Evolutionary conservation across 2,888 invertebrate genomes (phyloP), one percentile per base, ranked within the genome.

Genomic region (Andrena haemorrhoa): DNA sequence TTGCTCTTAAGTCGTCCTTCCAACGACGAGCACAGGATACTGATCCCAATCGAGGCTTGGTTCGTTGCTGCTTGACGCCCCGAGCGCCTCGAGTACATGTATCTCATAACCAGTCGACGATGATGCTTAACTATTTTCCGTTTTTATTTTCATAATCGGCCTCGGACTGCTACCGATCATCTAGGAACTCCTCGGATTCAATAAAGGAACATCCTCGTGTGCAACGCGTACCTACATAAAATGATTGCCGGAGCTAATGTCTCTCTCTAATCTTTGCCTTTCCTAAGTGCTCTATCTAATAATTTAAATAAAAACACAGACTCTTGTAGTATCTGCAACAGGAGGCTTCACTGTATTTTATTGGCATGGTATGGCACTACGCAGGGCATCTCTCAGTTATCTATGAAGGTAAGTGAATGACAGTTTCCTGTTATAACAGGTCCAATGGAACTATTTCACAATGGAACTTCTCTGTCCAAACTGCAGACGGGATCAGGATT

Each of bases 11-110:
- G 64, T 69, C 72, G 69, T 70, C 63, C 60, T 72, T 58, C 70
- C 64, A 76, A 35, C 75, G 72, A 79, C 29, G 41, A 68, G 70
- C n/a, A 58, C 56, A 61, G 78, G 68, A 82, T 82, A 69, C 77
- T 56, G 82, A 82, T 83, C 60, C 71, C 78, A 78, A 82, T 83
- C 83, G 68, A 66, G 64, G 35, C 73, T 70, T 75, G 72, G 78
- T 65, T 71, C 31, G 56, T 33, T 60, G 31, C 35, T 65, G 75
- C 56, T 71, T 68, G 72, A 76, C 47, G 82, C 74, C 83, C 47
- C 61, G 61, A 60, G 79, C 70, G 61, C 20, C 65, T 26, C 49
- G 26, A 33, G 49, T 61, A 56, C 51, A 71, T 71, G 31, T 29
- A 70, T 68, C 70, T 61, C 72, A 73, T 75, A 79, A 82, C 71